phyloP scores from a whole-genome alignment of 2,888 invertebrate genomes.

The Drosophila acutilabella region DNA sequence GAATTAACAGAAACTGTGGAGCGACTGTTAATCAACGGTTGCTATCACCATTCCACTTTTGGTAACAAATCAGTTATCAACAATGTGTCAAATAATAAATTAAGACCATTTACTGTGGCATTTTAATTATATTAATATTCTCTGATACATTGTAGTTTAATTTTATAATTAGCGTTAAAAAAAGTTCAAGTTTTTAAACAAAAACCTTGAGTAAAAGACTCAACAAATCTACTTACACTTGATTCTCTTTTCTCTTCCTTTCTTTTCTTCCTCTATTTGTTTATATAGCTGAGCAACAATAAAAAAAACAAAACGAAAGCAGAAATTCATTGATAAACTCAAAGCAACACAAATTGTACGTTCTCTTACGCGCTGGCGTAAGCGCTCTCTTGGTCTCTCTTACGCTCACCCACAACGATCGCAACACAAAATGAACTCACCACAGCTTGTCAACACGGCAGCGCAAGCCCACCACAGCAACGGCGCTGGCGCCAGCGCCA shows the following conservation, averaged over 20 bases:
- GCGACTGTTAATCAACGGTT: no score
- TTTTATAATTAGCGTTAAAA: no score
- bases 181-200: no score
- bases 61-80: no score
- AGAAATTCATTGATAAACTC: slow-evolving; percentile 65
- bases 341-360: slow-evolving; percentile 27
- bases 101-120: no score
- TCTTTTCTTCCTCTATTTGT: not conserved
- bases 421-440: slow-evolving; percentile 73
- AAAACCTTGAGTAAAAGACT: no score
- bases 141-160: no score
- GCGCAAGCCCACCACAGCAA: slow-evolving; percentile 59
- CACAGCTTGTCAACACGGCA: slow-evolving; percentile 70
- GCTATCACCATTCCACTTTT: no score
- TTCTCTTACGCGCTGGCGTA: not conserved
- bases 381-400: slow-evolving; percentile 1
- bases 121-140: no score
- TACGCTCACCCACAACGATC: slow-evolving; percentile 27
- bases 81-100: no score
- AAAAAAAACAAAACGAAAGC: slow-evolving; percentile 23
- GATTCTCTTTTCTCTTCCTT: slow-evolving; percentile 2
- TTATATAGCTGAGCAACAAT: slow-evolving; percentile 21
- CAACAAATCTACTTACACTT: not conserved
- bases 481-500: slow-evolving; percentile 26
- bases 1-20: no score